Evolutionary conservation across 2,888 invertebrate genomes (phyloP), one percentile per base, ranked within the genome.

Genomic region (Temnothorax ravouxi): DNA sequence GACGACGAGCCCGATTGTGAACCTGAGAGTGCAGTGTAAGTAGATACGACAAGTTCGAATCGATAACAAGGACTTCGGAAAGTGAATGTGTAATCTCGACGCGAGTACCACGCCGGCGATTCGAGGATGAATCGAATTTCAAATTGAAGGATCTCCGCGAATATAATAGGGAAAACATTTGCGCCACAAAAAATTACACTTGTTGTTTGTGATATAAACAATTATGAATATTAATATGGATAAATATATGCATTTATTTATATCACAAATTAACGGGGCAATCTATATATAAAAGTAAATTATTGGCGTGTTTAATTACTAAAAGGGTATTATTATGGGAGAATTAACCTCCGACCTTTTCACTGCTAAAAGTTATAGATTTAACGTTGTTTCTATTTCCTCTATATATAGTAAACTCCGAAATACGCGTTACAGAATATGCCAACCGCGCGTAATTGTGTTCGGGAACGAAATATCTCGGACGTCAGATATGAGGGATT

Each of bases 1-100:
- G 94, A 97, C 97, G 6, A 96, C 97, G 87, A 98, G 98, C 93
- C 96, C 97, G 83, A 96, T 97, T 74, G 97, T 98, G 44, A 96
- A 96, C 91, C 96, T 98, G 38, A 96, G 98, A 91, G 97, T 98
- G 94, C 97, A 98, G 95, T 98, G 98, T 98, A 95, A 97, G 98
- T 97, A 80, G 56, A 80, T 13, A 34, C 44, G 71, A 64, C 38
- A 29, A 50, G 11, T 44, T 11, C 18, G 66, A 77, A 41, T 56
- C 69, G 38, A n/a, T 41, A 52, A 54, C 52, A 54, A 44, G 67
- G 69, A 41, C 54, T 21, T 29, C 54, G 21, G 52, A 77, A 77
- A 41, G 52, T 52, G 41, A 66, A 67, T 67, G 52, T 67, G 54
- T 67, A 59, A 64, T 50, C 64, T 41, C 38, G 76, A 13, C 11